These are phyloP conservation scores for Australoheros facetus DNA, from an alignment of 2,797 vertebrate genomes.

Conservation along the genomic window DNA sequence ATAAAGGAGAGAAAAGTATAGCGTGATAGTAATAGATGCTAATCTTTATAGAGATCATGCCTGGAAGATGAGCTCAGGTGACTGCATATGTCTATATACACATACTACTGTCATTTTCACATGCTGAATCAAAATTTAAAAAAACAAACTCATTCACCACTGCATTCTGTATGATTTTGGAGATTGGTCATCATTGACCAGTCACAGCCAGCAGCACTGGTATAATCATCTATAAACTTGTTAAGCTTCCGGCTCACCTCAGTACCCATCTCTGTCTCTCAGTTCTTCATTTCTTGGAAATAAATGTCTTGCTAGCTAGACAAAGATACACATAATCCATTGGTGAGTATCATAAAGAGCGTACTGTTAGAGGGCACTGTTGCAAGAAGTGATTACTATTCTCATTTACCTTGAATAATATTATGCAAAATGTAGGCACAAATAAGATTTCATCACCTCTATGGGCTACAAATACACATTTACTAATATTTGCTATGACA, in stretches of 20 bases:
- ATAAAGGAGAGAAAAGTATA: background rate
- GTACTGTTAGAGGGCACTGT: background rate
- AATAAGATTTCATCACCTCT: background rate
- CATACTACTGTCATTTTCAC: background rate
- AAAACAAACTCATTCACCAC: background rate
- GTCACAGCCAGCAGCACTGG: background rate
- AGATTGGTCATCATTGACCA: too few species aligned
- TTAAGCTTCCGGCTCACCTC: background rate
- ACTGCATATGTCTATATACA: background rate
- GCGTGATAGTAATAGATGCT: background rate
- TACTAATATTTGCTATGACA: background rate
- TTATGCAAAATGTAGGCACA: too few species aligned
- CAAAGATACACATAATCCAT: background rate
- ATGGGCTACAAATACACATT: background rate
- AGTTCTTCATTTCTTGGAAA: background rate
- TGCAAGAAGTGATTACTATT: background rate
- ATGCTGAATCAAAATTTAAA: background rate
- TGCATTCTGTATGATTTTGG: too few species aligned
- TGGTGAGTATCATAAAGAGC: background rate
- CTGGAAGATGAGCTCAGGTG: slow-evolving; percentile 6
- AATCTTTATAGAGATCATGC: slow-evolving; percentile 6
- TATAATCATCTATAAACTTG: background rate
- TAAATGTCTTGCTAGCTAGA: background rate
- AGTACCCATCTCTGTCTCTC: background rate
- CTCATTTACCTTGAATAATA: background rate